Evolutionary conservation across 2,888 invertebrate genomes (phyloP).

Genomic region (Ectobius pallidus): DNA sequence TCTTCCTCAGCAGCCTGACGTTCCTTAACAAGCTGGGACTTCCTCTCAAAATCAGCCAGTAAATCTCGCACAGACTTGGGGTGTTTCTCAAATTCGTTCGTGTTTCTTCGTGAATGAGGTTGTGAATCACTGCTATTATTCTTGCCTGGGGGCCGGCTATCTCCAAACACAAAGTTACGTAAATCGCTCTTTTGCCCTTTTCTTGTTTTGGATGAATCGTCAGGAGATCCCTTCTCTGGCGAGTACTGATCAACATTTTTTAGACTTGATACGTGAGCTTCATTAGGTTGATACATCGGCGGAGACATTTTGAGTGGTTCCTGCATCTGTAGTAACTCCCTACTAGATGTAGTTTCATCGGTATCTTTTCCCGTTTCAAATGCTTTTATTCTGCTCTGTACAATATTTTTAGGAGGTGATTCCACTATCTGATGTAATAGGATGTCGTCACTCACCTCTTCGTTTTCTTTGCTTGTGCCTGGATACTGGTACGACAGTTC

Average conservation of each 20-base stretch:
- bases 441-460: conserved; percentile 35
- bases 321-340: conserved; percentile 52
- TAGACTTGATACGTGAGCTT: conserved; percentile 54
- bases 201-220: conserved; percentile 38
- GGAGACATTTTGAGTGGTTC: conserved; percentile 55
- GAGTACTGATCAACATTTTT: neutral
- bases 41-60: conserved; percentile 56
- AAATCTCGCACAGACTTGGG: conserved; percentile 56
- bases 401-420: conserved; percentile 49
- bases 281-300: conserved; percentile 51
- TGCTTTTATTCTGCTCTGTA: conserved; percentile 51
- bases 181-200: conserved; percentile 44
- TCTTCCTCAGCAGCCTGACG: conserved; percentile 49
- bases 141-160: conserved; percentile 23
- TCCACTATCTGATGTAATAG: conserved; percentile 26
- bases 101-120: conserved; percentile 24
- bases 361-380: conserved; percentile 43
- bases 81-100: conserved; percentile 39
- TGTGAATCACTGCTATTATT: neutral
- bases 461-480: conserved; percentile 47
- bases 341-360: conserved; percentile 41
- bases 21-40: conserved; percentile 52
- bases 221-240: neutral
- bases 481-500: conserved; percentile 56
- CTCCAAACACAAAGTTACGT: conserved; percentile 49